These are phyloP conservation scores for Cylas formicarius DNA, from an alignment of 1,140 invertebrate genomes.

Conservation along the genomic window DNA sequence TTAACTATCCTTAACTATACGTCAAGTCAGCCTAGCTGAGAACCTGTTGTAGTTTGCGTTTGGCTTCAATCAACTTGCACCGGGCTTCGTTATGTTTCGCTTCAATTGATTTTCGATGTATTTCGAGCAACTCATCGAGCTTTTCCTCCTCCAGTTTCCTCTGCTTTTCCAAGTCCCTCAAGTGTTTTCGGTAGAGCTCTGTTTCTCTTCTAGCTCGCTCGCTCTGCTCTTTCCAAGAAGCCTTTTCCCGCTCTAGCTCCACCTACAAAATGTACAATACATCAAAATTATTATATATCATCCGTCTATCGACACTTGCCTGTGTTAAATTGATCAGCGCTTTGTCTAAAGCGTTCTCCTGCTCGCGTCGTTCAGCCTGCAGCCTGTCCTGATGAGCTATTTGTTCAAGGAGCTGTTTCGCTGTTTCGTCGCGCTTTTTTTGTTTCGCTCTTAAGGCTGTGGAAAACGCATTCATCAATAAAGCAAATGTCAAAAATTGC, in stretches of 20 bases:
- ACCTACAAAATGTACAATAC: constrained; percentile 14
- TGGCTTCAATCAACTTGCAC: constrained; percentile 30
- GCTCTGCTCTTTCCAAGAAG: constrained; percentile 21
- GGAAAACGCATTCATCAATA: too few species aligned
- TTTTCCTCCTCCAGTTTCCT: constrained; percentile 31
- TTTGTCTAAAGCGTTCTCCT: constrained; percentile 32
- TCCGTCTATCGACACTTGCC: constrained; percentile 2
- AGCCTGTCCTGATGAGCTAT: constrained; percentile 29
- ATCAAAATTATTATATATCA: background rate
- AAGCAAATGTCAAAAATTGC: too few species aligned
- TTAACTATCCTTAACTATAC: too few species aligned
- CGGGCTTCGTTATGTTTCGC: constrained; percentile 30
- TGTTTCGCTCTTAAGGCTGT: constrained; percentile 24
- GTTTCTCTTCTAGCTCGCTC: constrained; percentile 26
- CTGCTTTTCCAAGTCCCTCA: constrained; percentile 29
- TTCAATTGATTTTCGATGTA: constrained; percentile 26
- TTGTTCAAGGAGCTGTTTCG: constrained; percentile 31
- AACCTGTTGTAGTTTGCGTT: constrained; percentile 29
- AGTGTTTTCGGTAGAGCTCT: constrained; percentile 29
- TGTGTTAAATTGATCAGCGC: constrained; percentile 24
- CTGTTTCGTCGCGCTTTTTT: constrained; percentile 22
- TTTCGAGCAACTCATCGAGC: constrained; percentile 24
- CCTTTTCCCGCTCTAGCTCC: constrained; percentile 31
- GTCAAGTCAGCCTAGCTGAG: too few species aligned
- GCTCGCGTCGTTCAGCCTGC: constrained; percentile 26